These are phyloP conservation scores for Sweltsa coloradensis DNA, from an alignment of 1,140 invertebrate genomes.

Conservation along the genomic window DNA sequence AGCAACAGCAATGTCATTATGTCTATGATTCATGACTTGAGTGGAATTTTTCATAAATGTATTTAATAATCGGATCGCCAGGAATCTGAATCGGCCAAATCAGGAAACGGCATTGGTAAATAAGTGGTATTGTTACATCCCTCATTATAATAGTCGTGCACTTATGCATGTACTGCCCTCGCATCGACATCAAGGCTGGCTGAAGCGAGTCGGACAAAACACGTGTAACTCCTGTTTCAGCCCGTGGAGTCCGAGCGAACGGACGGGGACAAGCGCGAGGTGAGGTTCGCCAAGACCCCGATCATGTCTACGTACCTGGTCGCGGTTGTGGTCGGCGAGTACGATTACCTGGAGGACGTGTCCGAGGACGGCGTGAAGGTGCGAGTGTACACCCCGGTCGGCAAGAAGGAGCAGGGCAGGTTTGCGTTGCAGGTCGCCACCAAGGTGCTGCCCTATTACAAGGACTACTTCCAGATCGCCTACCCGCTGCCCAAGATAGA, in stretches of 20 bases:
- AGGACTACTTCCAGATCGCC: slow-evolving; percentile 86
- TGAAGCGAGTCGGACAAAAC: not conserved
- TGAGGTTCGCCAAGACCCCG: slow-evolving; percentile 76
- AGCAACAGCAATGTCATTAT: no score
- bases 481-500: slow-evolving; percentile 96
- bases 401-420: slow-evolving; percentile 81
- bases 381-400: slow-evolving; percentile 83
- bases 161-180: no score
- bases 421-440: slow-evolving; percentile 83
- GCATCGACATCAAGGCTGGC: no score
- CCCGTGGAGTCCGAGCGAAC: slow-evolving; percentile 49
- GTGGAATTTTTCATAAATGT: no score
- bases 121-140: no score
- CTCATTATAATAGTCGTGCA: no score
- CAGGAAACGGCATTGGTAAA: no score
- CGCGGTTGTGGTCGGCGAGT: slow-evolving; percentile 86
- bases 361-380: slow-evolving; percentile 72
- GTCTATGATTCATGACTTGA: no score
- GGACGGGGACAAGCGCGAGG: slow-evolving; percentile 36
- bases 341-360: slow-evolving; percentile 78
- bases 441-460: slow-evolving; percentile 83
- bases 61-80: no score
- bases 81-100: no score
- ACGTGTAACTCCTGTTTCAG: slow-evolving; percentile 21
- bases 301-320: slow-evolving; percentile 96